Conservation (phyloP, 2,888 invertebrate species). For the Dryadula phaetusa region DNA sequence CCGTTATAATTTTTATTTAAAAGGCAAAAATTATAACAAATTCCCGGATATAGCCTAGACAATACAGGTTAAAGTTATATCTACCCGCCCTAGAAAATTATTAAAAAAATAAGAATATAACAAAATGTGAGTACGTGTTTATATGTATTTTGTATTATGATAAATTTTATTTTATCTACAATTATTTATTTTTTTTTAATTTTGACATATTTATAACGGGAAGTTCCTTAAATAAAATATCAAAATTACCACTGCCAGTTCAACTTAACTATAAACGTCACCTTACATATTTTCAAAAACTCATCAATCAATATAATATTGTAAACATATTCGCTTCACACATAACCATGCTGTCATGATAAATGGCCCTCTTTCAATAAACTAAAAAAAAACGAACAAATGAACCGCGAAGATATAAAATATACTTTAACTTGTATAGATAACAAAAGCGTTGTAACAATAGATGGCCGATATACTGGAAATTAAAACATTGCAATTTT, state of each 20-base stretch:
- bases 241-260: neutral
- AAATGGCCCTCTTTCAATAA: constrained; percentile 34
- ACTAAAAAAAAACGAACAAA: constrained; percentile 37
- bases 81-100: no score
- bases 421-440: constrained; percentile 37
- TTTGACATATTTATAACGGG: no score
- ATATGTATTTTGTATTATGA: no score
- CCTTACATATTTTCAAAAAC: neutral
- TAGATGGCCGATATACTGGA: constrained; percentile 48
- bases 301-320: constrained; percentile 1
- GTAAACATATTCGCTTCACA: constrained; percentile 1
- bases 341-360: constrained; percentile 14
- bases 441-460: constrained; percentile 51
- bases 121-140: no score
- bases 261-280: neutral
- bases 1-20: no score
- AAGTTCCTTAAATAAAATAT: no score
- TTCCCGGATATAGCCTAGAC: no score
- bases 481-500: constrained; percentile 33
- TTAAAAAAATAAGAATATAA: no score
- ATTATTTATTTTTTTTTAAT: no score
- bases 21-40: no score
- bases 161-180: no score
- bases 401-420: constrained; percentile 44
- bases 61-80: no score